Evolutionary conservation across 92 coral and sea anemone species (phyloP).

Genomic region (Umimayanthus chanpuru): DNA sequence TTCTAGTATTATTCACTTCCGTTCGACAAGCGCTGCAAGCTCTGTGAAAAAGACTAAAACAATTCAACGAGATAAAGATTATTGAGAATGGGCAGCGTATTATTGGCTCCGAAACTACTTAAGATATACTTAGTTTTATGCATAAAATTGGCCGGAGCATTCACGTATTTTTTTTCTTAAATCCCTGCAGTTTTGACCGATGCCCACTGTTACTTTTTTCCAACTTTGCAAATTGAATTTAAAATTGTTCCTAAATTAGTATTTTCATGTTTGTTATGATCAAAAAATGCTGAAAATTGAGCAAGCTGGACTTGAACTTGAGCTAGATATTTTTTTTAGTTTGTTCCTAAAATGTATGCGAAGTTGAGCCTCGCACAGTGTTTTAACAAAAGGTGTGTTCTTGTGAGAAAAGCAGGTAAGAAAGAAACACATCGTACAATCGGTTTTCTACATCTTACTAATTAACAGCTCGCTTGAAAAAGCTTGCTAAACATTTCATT

Average conservation of each 20-base stretch:
- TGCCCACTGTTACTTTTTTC: too few species aligned
- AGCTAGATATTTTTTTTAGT: too few species aligned
- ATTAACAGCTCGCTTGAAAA: not conserved
- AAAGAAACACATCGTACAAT: too few species aligned
- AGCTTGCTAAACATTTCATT: not conserved
- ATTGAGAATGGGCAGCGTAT: too few species aligned
- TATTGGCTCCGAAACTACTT: not conserved
- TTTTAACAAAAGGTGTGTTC: too few species aligned
- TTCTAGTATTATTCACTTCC: not conserved
- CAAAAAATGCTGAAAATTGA: not conserved
- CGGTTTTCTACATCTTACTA: not conserved
- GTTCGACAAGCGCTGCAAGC: not conserved
- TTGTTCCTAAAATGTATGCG: too few species aligned
- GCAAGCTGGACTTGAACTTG: too few species aligned
- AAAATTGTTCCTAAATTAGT: too few species aligned
- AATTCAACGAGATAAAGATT: not conserved
- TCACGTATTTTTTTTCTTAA: too few species aligned
- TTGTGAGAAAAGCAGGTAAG: too few species aligned
- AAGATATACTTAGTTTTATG: too few species aligned
- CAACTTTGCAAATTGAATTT: not conserved
- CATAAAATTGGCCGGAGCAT: not conserved
- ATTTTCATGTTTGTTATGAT: not conserved
- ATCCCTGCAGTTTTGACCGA: not conserved
- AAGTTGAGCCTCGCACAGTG: too few species aligned
- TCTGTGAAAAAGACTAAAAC: not conserved